Evolutionary conservation across 2,888 invertebrate genomes (phyloP).

Genomic region (Clusia tigrina): DNA sequence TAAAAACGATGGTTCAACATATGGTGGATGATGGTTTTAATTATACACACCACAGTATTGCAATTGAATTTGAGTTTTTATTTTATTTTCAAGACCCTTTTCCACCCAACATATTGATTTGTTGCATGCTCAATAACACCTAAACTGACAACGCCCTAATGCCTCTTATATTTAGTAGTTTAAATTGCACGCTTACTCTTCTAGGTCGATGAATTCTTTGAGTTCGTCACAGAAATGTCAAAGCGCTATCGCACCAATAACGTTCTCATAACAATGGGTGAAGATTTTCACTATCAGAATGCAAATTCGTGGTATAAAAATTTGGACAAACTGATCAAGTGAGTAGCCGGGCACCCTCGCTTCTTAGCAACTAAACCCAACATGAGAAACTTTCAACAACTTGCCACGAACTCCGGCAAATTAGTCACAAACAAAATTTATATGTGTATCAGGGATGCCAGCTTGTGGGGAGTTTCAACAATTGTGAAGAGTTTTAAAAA

Average conservation of each 20-base stretch:
- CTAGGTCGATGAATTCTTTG: slow-evolving; percentile 70
- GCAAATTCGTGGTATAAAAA: slow-evolving; percentile 82
- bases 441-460: no score
- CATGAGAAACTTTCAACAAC: neutral
- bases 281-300: slow-evolving; percentile 87
- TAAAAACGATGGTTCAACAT: neutral
- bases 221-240: slow-evolving; percentile 67
- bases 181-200: neutral
- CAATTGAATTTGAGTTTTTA: no score
- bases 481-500: no score
- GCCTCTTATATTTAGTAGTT: no score
- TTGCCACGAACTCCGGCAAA: neutral
- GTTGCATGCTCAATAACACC: no score
- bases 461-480: no score
- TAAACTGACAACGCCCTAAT: no score
- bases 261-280: slow-evolving; percentile 90
- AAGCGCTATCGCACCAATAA: slow-evolving; percentile 72
- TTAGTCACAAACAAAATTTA: neutral
- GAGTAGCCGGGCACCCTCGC: slow-evolving; percentile 58
- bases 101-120: no score
- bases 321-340: slow-evolving; percentile 87
- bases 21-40: no score
- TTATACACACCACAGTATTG: no score
- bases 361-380: slow-evolving; percentile 25
- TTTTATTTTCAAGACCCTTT: no score